phyloP scores from a whole-genome alignment of 1,140 invertebrate species.

The Phymorhynchus buccinoides region DNA sequence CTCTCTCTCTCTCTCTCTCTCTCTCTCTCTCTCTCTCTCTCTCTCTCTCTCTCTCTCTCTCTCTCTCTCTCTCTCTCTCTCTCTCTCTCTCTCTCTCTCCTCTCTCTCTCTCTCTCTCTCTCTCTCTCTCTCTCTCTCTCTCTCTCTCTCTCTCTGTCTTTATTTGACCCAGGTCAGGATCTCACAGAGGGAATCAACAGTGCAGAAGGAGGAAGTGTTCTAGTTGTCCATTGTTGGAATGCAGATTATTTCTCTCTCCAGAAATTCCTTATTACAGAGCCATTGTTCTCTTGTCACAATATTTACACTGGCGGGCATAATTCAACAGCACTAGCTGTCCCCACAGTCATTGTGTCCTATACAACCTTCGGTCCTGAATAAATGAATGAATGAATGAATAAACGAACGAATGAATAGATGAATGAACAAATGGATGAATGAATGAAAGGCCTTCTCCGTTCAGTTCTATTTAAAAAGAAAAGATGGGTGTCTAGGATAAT shows the following conservation, averaged over 20 bases:
- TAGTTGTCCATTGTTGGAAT: background rate
- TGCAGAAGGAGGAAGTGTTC: background rate
- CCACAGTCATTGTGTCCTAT: too few species aligned
- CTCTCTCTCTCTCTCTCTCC: background rate
- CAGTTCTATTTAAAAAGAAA: too few species aligned
- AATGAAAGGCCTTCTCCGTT: too few species aligned
- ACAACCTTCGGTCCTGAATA: too few species aligned
- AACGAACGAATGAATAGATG: too few species aligned
- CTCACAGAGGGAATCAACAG: too few species aligned
- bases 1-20: constrained; percentile 23
- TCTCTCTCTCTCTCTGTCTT: background rate
- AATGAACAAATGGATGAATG: too few species aligned
- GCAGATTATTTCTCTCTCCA: background rate
- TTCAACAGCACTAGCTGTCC: too few species aligned
- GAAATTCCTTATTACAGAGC: background rate
- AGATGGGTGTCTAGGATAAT: too few species aligned
- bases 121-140: background rate
- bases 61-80: constrained; percentile 3
- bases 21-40: background rate
- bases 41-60: background rate
- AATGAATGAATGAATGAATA: too few species aligned
- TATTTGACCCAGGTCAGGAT: background rate
- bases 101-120: constrained; percentile 18
- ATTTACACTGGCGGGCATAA: background rate
- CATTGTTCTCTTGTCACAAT: background rate